These are phyloP conservation scores for Bimastos eiseni DNA, from an alignment of 2,888 invertebrate genomes.

Conservation along the genomic window DNA sequence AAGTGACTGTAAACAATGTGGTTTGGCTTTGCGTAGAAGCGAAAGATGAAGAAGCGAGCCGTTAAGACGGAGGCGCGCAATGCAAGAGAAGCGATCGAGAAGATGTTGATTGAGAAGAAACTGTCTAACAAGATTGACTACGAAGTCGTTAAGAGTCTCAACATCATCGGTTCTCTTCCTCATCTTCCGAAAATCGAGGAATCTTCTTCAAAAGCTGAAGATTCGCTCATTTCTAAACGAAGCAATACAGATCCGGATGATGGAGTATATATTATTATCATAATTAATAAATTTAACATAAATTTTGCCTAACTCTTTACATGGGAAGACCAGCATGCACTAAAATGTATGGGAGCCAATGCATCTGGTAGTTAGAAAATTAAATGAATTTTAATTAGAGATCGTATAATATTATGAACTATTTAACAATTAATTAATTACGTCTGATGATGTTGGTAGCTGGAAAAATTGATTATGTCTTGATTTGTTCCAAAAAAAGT, in stretches of 20 bases:
- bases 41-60: conserved; percentile 45
- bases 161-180: background rate
- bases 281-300: too few species aligned
- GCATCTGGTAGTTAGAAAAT: too few species aligned
- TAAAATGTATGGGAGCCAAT: too few species aligned
- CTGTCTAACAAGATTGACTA: conserved; percentile 97
- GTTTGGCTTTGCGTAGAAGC: conserved; percentile 46
- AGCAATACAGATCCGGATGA: background rate
- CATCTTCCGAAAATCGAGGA: background rate
- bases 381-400: too few species aligned
- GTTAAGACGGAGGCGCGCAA: conserved; percentile 58
- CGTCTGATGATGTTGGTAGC: too few species aligned
- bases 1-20: conserved; percentile 14
- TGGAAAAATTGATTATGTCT: too few species aligned
- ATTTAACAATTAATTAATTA: too few species aligned
- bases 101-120: conserved; percentile 92
- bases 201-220: background rate
- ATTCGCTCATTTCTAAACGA: background rate
- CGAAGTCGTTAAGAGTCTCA: conserved; percentile 81
- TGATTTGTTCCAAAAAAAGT: too few species aligned
- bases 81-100: conserved; percentile 87
- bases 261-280: background rate
- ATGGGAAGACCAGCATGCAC: too few species aligned
- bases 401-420: too few species aligned
- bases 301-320: too few species aligned